Evolutionary conservation across 2,113 vertebrate genomes (phyloP).

Genomic region (Paramisgurnus dabryanus): DNA sequence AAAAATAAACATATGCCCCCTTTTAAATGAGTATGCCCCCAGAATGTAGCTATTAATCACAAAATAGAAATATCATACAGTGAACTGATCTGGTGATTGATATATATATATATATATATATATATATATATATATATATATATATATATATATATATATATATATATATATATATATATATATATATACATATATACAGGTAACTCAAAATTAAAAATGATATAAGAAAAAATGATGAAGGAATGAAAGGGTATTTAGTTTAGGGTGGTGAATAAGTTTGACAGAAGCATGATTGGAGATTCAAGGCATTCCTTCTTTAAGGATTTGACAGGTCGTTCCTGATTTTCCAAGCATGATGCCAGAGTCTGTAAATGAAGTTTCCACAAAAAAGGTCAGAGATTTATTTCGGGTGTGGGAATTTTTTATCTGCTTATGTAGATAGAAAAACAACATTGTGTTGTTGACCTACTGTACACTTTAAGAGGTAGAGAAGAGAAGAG

Average conservation of each 20-base stretch:
- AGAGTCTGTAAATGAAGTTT: conserved; percentile 62
- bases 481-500: neutral
- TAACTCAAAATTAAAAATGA: no score
- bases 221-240: neutral
- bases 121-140: neutral
- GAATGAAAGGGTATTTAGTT: neutral
- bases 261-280: neutral
- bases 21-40: neutral
- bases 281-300: conserved; percentile 44
- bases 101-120: neutral
- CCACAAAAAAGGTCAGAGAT: conserved; percentile 40
- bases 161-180: neutral
- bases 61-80: neutral
- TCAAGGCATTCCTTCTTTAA: conserved; percentile 58
- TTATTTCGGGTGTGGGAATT: conserved; percentile 62
- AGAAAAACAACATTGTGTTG: conserved; percentile 24
- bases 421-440: conserved; percentile 45
- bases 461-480: neutral
- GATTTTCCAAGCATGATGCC: conserved; percentile 68
- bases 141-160: neutral
- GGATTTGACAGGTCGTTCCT: conserved; percentile 61
- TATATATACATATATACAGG: neutral
- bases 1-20: neutral
- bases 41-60: neutral
- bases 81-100: neutral